phyloP scores from a whole-genome alignment of 1,140 invertebrate genomes.

The Zaprionus camerounensis region DNA sequence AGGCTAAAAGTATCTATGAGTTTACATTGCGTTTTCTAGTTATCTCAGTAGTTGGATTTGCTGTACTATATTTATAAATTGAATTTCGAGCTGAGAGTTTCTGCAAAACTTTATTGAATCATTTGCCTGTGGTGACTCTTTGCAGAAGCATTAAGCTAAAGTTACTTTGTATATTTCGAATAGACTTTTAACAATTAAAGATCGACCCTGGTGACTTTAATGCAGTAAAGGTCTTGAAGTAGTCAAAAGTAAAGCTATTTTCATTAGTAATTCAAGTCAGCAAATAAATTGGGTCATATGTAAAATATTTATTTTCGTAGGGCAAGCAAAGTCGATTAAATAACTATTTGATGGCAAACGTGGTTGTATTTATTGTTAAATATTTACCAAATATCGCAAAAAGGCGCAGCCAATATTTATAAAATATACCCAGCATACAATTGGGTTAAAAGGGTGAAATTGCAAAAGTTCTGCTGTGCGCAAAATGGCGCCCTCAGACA shows the following conservation, averaged over 20 bases:
- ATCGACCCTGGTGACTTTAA: neutral
- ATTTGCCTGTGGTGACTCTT: slow-evolving; percentile 11
- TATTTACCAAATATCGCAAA: slow-evolving; percentile 50
- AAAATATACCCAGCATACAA: slow-evolving; percentile 47
- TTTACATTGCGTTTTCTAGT: slow-evolving; percentile 7
- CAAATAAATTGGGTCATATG: neutral
- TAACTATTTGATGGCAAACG: slow-evolving; percentile 4
- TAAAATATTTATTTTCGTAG: neutral
- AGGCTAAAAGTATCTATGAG: slow-evolving; percentile 37
- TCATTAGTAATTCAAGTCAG: neutral
- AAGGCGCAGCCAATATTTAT: slow-evolving; percentile 67
- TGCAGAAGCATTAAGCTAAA: neutral
- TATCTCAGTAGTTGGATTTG: slow-evolving; percentile 42
- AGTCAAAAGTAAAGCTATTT: neutral
- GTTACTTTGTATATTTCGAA: neutral
- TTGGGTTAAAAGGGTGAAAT: slow-evolving; percentile 57
- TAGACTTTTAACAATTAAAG: neutral
- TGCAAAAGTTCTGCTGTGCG: slow-evolving; percentile 59
- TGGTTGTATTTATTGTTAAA: slow-evolving; percentile 22
- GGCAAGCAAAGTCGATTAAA: slow-evolving; percentile 15
- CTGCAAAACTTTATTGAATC: slow-evolving; percentile 15
- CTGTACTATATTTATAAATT: slow-evolving; percentile 48
- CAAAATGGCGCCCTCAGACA: slow-evolving; percentile 67
- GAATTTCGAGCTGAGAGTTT: slow-evolving; percentile 32
- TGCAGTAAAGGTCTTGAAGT: neutral